Evolutionary conservation across 2,113 vertebrate species (phyloP).

Genomic region (Triplophysa tibetana): DNA sequence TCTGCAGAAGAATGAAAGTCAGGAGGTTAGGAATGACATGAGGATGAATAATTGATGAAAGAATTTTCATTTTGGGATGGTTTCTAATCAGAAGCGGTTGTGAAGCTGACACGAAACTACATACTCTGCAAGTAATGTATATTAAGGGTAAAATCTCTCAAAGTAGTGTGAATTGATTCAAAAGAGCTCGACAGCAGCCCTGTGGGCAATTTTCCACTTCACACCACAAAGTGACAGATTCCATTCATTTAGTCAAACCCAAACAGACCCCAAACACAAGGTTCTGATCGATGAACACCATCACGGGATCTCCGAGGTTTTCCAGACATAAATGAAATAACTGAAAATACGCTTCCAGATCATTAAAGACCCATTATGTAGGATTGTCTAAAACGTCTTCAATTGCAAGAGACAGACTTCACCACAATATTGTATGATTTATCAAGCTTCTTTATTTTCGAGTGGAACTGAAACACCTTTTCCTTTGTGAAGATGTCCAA

Average conservation of each 20-base stretch:
- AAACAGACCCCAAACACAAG: not conserved
- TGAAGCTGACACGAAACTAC: too few relatives aligned
- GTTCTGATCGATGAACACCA: not conserved
- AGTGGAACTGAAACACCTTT: not conserved
- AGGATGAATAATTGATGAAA: too few relatives aligned
- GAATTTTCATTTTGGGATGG: too few relatives aligned
- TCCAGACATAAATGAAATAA: not conserved
- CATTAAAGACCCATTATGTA: too few relatives aligned
- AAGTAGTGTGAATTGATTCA: slow-evolving; percentile 2
- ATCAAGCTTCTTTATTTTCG: not conserved
- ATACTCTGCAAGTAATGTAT: too few relatives aligned
- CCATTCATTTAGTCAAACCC: slow-evolving; percentile 14
- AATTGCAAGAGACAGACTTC: too few relatives aligned
- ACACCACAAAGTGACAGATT: slow-evolving; percentile 19
- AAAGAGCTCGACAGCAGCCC: not conserved
- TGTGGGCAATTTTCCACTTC: slow-evolving; percentile 23
- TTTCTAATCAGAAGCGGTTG: too few relatives aligned
- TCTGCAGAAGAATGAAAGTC: too few relatives aligned
- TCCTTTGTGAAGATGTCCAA: not conserved
- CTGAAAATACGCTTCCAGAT: not conserved
- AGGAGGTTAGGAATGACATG: too few relatives aligned
- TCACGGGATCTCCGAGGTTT: not conserved
- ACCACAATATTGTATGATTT: not conserved
- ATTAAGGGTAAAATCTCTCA: not conserved
- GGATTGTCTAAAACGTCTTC: too few relatives aligned